Evolutionary conservation across 2,113 vertebrate genomes (phyloP).

Genomic region (Suncus etruscus): DNA sequence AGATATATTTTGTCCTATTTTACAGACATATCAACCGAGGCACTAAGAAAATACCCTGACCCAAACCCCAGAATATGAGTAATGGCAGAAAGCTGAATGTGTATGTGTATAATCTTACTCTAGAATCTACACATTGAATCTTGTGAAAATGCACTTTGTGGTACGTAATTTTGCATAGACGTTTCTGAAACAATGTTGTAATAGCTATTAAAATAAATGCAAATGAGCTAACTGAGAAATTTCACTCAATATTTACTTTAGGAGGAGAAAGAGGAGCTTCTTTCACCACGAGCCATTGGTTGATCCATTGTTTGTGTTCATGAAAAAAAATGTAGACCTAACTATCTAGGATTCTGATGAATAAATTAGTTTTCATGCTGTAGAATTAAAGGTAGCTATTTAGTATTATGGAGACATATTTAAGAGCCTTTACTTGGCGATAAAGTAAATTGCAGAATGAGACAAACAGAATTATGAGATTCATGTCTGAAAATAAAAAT

Average conservation of each 20-base stretch:
- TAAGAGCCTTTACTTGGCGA: neutral
- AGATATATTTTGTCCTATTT: neutral
- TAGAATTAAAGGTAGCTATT: neutral
- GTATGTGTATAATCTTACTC: neutral
- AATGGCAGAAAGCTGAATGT: neutral
- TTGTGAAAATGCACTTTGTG: neutral
- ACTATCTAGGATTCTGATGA: neutral
- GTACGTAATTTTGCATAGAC: neutral
- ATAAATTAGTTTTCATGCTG: neutral
- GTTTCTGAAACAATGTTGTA: conserved; percentile 2
- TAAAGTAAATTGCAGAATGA: conserved; percentile 34
- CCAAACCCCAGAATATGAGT: neutral
- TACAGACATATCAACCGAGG: neutral
- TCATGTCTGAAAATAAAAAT: neutral
- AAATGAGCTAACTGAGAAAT: conserved; percentile 40
- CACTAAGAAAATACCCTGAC: conserved; percentile 7
- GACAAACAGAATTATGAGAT: neutral
- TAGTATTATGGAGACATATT: conserved; percentile 10
- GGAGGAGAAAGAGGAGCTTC: neutral
- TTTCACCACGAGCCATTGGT: neutral
- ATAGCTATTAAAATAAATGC: neutral
- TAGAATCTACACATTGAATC: neutral
- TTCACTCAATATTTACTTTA: conserved; percentile 13
- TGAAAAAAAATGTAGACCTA: conserved; percentile 15
- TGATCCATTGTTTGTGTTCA: conserved; percentile 5